Conservation (phyloP, 2,888 invertebrate genomes). For the Pristionchus japonicus region DNA sequence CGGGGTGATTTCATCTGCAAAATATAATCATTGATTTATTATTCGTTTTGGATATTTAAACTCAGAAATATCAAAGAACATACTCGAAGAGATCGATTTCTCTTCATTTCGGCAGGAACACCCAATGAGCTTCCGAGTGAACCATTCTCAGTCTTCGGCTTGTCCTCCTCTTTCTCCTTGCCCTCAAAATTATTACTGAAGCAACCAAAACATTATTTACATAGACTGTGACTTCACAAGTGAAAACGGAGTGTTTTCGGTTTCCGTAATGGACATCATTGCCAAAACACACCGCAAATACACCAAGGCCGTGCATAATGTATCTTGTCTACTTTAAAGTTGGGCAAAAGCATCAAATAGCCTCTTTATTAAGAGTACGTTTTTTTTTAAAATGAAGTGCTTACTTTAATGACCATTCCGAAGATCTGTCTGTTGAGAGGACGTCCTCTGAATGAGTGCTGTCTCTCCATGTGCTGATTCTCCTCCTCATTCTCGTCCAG, state of each 20-base stretch:
- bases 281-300: background rate
- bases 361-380: too few relatives aligned
- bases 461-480: constrained; percentile 51
- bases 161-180: constrained; percentile 29
- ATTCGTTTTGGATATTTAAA: background rate
- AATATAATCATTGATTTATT: background rate
- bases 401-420: constrained; percentile 1
- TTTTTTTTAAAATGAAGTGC: too few relatives aligned
- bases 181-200: background rate
- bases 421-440: constrained; percentile 34
- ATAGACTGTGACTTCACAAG: background rate
- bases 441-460: constrained; percentile 58
- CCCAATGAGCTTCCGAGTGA: background rate
- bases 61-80: background rate
- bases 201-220: background rate
- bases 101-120: constrained; percentile 54
- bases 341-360: too few relatives aligned
- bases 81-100: constrained; percentile 61
- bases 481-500: constrained; percentile 60
- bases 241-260: background rate
- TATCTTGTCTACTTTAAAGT: background rate
- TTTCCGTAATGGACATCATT: background rate
- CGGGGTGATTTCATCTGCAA: constrained; percentile 58
- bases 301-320: background rate
- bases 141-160: constrained; percentile 18